Base-by-base conservation (phyloP, 2,888 invertebrate genomes). In the Holacanthella duospinosa region DNA sequence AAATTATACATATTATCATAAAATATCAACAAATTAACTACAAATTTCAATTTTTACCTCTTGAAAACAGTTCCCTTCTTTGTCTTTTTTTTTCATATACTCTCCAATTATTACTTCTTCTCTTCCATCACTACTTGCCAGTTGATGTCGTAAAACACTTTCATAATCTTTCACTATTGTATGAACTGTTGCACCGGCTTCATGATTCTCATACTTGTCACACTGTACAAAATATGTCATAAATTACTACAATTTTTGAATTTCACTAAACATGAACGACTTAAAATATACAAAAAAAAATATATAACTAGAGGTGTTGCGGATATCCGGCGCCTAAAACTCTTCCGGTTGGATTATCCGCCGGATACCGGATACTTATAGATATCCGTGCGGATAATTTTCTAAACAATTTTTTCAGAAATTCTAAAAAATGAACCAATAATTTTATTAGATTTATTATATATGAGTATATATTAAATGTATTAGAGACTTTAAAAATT, bases 141-240 rank as follows among this genome's bases (percentile, higher is more conserved):
- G 71, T 64, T 79, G 79, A 66, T 78, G 77, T 6, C 73, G 74
- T 24, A 80, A 74, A 12, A 80, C 78, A 19, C 76, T 75, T 25
- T 76, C 75, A 64, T 78, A 76, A 64, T 79, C 77, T 53, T 77
- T 76, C 27, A 79, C 78, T 57, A 81, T 72, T 21, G 78, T 74
- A 27, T 79, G 77, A 28, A 81, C 69, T 69, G 80, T 78, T 1
- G 80, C 77, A 29, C 79, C 78, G 9, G 79, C 80, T 73, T 80
- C 78, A 68, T 77, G 77, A 68, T 80, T 79, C 59, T 76, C 76
- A 53, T 78, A 69, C 64, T 78, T 77, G 2, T 77, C 59, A 64
- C 80, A 78, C 79, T 80, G 71, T 55, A 26, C 21, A 6, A 55
- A 25, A 25, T 27, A 9, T 19, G 26, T 2, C 12, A 55, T 55